These are phyloP conservation scores for Nycticryphes semicollaris DNA, from an alignment of 2,113 vertebrate genomes.

Conservation along the genomic window DNA sequence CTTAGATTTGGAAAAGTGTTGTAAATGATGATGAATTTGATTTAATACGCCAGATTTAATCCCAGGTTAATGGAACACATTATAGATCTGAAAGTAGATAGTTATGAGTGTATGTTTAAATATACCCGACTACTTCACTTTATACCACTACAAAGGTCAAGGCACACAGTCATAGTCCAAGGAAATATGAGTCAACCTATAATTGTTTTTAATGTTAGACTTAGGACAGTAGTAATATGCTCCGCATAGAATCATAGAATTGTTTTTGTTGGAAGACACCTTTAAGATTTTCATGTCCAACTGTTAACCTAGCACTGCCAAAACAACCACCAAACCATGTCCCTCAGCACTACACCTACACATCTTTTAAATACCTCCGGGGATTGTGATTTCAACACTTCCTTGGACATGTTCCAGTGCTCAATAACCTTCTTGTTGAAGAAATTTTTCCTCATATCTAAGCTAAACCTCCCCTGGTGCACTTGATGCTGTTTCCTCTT, in stretches of 20 bases:
- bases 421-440: background rate
- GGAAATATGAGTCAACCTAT: background rate
- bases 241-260: background rate
- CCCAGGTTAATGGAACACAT: background rate
- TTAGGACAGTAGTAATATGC: background rate
- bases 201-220: background rate
- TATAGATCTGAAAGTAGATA: background rate
- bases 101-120: background rate
- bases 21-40: background rate
- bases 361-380: background rate
- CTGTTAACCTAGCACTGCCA: background rate
- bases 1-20: background rate
- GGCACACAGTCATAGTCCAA: background rate
- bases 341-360: background rate
- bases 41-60: background rate
- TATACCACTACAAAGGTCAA: background rate
- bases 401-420: too few relatives aligned
- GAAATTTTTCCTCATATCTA: background rate
- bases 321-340: background rate
- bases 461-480: background rate
- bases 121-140: background rate
- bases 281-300: background rate
- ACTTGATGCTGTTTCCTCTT: background rate
- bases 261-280: background rate
- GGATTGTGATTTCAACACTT: background rate